Conservation (phyloP, 2,888 invertebrate genomes). For the Philereme transversata region DNA sequence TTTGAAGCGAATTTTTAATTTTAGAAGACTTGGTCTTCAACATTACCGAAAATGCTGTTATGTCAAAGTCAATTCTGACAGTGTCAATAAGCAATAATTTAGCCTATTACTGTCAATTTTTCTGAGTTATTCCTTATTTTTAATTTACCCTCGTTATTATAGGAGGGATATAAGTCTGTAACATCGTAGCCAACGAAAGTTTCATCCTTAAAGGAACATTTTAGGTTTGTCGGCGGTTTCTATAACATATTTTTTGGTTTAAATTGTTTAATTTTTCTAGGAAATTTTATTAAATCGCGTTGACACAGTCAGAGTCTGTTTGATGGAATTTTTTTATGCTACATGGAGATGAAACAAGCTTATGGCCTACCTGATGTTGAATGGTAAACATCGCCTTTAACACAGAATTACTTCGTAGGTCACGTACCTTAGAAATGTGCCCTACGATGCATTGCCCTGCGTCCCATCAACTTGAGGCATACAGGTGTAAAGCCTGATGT, state of each 20-base stretch:
- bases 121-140: constrained; percentile 12
- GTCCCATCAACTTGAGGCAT: no score
- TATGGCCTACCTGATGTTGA: no score
- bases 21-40: constrained; percentile 1
- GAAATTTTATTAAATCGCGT: background rate
- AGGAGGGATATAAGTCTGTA: background rate
- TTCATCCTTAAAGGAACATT: constrained; percentile 5
- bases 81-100: constrained; percentile 26
- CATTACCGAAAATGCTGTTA: background rate
- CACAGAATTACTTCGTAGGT: no score
- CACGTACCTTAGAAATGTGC: no score
- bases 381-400: no score
- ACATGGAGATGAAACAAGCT: no score
- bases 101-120: constrained; percentile 21
- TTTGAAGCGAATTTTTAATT: constrained; percentile 4
- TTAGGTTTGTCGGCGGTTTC: background rate
- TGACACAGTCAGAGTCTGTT: no score
- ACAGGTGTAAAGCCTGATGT: no score
- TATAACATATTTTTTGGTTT: background rate
- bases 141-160: constrained; percentile 1
- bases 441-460: no score
- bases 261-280: background rate
- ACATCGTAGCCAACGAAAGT: constrained; percentile 9
- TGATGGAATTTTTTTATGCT: no score
- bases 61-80: constrained; percentile 25